Conservation (phyloP, 2,113 vertebrate genomes). For the Dicerorhinus sumatrensis region DNA sequence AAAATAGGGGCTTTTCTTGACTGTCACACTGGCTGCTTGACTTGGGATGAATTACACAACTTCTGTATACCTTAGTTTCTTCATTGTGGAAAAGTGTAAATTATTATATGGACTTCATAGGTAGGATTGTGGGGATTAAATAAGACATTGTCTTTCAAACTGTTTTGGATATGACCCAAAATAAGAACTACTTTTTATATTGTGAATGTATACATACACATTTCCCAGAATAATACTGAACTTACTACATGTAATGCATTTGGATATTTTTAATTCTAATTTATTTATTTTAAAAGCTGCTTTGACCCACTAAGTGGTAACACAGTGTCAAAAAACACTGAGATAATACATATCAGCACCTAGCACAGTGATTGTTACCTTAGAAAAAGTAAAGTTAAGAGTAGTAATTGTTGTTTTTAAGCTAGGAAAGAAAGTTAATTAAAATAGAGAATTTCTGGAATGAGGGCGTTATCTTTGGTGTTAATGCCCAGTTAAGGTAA, state of each 20-base stretch:
- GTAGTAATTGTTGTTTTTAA: neutral
- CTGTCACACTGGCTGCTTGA: neutral
- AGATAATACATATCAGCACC: neutral
- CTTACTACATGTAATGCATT: neutral
- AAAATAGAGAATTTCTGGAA: slow-evolving; percentile 1
- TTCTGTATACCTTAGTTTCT: neutral
- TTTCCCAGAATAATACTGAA: neutral
- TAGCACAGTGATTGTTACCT: neutral
- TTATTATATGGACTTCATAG: neutral
- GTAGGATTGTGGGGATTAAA: neutral
- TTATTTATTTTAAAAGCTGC: slow-evolving; percentile 6
- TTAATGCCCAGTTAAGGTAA: neutral
- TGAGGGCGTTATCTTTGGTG: neutral
- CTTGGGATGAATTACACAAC: neutral
- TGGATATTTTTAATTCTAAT: slow-evolving; percentile 13
- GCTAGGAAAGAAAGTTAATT: neutral
- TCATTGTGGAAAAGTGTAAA: neutral
- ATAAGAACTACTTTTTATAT: neutral
- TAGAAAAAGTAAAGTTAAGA: neutral
- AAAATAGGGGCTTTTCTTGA: neutral
- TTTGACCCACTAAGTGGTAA: neutral
- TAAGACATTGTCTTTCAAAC: neutral
- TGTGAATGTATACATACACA: neutral
- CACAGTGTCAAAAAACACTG: neutral
- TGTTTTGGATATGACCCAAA: neutral